These are phyloP conservation scores for Thalassophryne amazonica DNA, from an alignment of 2,797 vertebrate genomes.

Conservation along the genomic window DNA sequence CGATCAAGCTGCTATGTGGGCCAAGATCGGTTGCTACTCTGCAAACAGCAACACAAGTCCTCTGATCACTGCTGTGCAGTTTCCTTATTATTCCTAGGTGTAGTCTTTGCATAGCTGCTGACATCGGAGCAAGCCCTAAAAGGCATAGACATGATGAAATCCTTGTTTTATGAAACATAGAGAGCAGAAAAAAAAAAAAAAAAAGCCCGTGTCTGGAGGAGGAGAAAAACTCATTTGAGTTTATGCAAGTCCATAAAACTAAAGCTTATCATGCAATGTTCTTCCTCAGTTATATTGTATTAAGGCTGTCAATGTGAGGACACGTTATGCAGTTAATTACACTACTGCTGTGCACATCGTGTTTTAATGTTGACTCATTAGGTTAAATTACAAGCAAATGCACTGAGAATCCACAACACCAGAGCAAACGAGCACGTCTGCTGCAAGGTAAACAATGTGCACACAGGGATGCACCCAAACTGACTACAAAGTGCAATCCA, in stretches of 20 bases:
- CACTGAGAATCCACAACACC: too few species aligned
- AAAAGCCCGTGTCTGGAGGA: constrained; percentile 46
- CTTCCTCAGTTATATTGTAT: background rate
- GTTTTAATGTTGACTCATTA: too few species aligned
- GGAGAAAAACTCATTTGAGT: background rate
- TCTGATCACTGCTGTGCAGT: constrained; percentile 41
- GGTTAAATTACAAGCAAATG: too few species aligned
- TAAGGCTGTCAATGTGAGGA: background rate
- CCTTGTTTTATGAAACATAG: constrained; percentile 12
- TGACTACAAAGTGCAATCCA: constrained; percentile 11
- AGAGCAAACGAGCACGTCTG: constrained; percentile 1
- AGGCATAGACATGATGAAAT: constrained; percentile 58
- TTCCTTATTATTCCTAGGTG: constrained; percentile 62
- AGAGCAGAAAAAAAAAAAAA: constrained; percentile 15
- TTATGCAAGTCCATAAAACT: background rate
- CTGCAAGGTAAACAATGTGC: background rate
- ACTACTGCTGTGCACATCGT: too few species aligned
- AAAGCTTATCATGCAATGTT: background rate
- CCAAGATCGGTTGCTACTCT: constrained; percentile 19
- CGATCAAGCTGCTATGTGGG: background rate
- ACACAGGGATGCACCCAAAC: constrained; percentile 8
- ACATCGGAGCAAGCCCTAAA: constrained; percentile 50
- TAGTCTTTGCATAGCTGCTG: constrained; percentile 59
- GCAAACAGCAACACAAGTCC: constrained; percentile 25
- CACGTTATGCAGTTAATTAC: too few species aligned